A percentile compares a stretch with the other conserved stretches of the same genome.
Conservation (phyloP, 35 echinoderm and acorn worm genomes). For the Ptychodera flava region DNA sequence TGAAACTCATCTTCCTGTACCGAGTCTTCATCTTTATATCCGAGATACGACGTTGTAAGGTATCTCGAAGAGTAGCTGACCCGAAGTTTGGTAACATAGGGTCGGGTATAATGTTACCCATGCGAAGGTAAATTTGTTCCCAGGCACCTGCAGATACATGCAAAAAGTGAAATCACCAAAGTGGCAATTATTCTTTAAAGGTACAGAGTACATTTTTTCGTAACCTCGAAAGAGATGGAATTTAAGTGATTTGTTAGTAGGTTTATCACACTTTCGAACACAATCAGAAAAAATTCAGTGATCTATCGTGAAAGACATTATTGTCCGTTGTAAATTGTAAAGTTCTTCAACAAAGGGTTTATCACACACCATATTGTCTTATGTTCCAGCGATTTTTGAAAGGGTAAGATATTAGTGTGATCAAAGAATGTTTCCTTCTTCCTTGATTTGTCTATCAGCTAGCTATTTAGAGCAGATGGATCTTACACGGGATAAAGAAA, state of each 20-base stretch:
- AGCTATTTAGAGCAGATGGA: no score
- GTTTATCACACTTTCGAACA: no score
- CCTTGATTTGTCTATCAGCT: no score
- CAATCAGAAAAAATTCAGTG: no score
- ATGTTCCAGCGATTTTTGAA: no score
- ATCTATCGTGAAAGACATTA: no score
- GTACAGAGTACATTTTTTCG: neutral
- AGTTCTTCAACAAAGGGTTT: no score
- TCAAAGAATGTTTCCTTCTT: no score
- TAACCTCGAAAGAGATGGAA: neutral
- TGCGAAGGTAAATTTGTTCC: neutral
- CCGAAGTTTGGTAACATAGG: neutral
- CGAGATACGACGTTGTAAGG: neutral
- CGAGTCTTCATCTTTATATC: neutral
- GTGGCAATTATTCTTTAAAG: neutral
- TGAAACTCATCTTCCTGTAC: neutral
- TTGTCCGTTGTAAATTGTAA: no score
- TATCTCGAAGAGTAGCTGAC: neutral
- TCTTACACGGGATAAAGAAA: no score
- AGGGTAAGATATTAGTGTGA: no score
- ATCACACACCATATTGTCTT: no score
- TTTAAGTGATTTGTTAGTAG: neutral
- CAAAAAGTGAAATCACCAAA: neutral
- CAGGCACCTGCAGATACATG: neutral
- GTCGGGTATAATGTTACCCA: neutral